Percentiles rank a stretch among this genome's conserved stretches.
Evolutionary conservation across 2,797 vertebrate genomes (phyloP).

Genomic region (Schizothorax lantsangensis): DNA sequence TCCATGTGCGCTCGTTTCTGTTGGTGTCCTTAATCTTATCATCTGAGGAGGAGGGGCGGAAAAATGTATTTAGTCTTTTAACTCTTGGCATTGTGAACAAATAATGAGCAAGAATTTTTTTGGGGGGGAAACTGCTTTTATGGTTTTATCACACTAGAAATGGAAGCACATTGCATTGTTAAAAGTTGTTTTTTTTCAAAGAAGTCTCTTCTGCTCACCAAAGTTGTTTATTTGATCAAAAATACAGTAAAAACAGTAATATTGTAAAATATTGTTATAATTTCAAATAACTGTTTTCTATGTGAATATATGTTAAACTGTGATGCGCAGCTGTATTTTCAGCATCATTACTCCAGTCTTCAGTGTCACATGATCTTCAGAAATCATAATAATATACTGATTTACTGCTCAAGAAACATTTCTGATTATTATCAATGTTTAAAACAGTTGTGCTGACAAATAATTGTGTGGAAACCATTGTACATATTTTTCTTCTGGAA

Average conservation of each 20-base stretch:
- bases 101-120: no score
- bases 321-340: not conserved
- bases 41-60: no score
- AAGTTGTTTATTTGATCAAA: not conserved
- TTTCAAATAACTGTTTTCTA: not conserved
- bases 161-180: not conserved
- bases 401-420: not conserved
- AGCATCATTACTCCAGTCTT: not conserved
- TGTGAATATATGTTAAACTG: not conserved
- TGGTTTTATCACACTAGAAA: not conserved
- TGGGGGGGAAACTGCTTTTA: not conserved
- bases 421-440: not conserved
- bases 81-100: not conserved
- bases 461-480: not conserved
- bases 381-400: not conserved
- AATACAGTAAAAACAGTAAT: not conserved
- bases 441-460: not conserved
- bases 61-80: not conserved
- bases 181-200: not conserved
- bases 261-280: no score
- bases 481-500: not conserved
- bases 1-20: no score
- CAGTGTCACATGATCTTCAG: not conserved
- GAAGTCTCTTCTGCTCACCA: not conserved
- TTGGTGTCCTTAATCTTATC: no score